phyloP scores from a whole-genome alignment of 2,797 vertebrate species.

The Australoheros facetus region DNA sequence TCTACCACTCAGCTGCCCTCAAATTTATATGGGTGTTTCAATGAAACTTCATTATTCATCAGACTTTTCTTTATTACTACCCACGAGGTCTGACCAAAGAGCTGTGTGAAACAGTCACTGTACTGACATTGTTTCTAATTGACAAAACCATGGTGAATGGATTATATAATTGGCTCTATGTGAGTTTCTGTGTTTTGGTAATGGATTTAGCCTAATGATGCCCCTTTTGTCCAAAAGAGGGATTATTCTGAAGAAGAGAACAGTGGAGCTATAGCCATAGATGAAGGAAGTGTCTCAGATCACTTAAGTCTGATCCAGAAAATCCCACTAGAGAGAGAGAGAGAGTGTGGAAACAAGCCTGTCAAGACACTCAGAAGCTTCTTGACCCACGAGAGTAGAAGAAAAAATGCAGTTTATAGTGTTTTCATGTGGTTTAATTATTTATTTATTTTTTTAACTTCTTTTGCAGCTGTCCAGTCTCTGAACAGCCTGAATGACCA shows the following conservation, averaged over 20 bases:
- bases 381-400: not conserved
- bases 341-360: not conserved
- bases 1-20: not conserved
- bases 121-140: not conserved
- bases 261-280: constrained; percentile 27
- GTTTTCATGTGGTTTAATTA: not conserved
- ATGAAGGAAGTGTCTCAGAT: constrained; percentile 55
- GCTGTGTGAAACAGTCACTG: constrained; percentile 6
- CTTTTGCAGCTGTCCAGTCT: constrained; percentile 87
- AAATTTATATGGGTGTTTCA: not conserved
- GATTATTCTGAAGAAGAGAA: constrained; percentile 68
- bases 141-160: constrained; percentile 29
- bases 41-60: constrained; percentile 13
- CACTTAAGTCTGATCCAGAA: constrained; percentile 41
- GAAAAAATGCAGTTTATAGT: not conserved
- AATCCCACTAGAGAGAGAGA: constrained; percentile 23
- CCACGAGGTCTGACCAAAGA: constrained; percentile 4
- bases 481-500: constrained; percentile 94
- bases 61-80: constrained; percentile 7
- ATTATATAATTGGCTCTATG: constrained; percentile 53
- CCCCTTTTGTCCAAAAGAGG: constrained; percentile 61
- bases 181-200: constrained; percentile 58
- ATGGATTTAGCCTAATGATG: constrained; percentile 74
- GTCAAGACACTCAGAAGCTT: not conserved
- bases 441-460: constrained; percentile 34